Evolutionary conservation across 2,797 vertebrate genomes (phyloP).

Genomic region (Dermochelys coriacea): DNA sequence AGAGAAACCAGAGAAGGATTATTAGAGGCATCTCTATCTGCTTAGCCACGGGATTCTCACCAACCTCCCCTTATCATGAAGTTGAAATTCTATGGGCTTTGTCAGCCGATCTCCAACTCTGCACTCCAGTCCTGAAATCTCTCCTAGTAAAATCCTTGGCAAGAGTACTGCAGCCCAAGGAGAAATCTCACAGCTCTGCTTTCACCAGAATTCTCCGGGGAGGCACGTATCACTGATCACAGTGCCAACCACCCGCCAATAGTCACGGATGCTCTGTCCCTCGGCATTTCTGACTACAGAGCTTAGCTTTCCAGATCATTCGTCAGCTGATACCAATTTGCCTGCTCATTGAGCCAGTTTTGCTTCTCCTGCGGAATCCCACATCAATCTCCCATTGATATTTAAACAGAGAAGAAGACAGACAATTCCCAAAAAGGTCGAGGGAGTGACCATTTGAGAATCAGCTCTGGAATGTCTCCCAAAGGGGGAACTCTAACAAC

Average conservation of each 20-base stretch:
- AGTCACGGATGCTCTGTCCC: not conserved
- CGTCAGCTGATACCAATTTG: not conserved
- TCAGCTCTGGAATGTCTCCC: not conserved
- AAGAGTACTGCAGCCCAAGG: not conserved
- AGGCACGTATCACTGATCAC: not conserved
- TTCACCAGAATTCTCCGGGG: not conserved
- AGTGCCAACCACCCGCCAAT: not conserved
- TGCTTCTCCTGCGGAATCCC: not conserved
- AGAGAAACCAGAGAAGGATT: fast-evolving
- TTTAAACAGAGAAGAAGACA: not conserved
- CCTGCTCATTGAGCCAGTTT: not conserved
- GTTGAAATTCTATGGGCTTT: not conserved
- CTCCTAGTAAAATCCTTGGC: not conserved
- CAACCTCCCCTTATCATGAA: not conserved
- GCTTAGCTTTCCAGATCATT: not conserved
- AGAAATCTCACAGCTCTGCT: not conserved
- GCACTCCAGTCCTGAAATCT: not conserved
- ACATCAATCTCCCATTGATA: not conserved
- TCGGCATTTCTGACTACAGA: not conserved
- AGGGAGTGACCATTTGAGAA: not conserved
- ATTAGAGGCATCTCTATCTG: not conserved
- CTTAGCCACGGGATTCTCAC: not conserved
- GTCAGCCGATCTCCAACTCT: not conserved
- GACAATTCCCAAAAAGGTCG: not conserved
- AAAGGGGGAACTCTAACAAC: not conserved